Conservation (phyloP, 1,140 invertebrate species). For the Sycophila sp. region DNA sequence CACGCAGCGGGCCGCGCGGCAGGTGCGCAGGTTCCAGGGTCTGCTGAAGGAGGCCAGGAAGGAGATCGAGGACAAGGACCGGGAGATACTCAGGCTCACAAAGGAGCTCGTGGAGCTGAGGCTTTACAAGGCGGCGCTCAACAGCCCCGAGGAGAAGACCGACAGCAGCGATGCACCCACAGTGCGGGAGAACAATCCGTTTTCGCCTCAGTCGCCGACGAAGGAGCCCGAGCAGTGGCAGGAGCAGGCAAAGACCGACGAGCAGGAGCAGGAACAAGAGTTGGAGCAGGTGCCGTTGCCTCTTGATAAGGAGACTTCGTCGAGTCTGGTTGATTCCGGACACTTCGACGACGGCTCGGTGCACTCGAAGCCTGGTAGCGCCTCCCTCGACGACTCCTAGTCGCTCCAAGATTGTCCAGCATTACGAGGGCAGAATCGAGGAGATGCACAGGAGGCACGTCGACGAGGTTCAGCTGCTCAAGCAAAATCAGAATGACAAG, state of each 20-base stretch:
- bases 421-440: constrained; percentile 78
- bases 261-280: constrained; percentile 45
- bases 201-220: constrained; percentile 55
- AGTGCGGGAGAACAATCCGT: constrained; percentile 73
- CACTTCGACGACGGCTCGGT: constrained; percentile 85
- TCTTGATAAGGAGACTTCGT: constrained; percentile 67
- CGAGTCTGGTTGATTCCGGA: constrained; percentile 83
- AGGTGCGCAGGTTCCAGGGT: constrained; percentile 75
- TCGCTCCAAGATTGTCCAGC: constrained; percentile 68
- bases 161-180: constrained; percentile 78
- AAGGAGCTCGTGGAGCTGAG: constrained; percentile 84
- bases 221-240: constrained; percentile 51
- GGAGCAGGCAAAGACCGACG: constrained; percentile 23
- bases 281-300: constrained; percentile 66
- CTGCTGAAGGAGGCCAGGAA: constrained; percentile 77
- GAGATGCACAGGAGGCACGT: constrained; percentile 76
- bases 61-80: constrained; percentile 82
- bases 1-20: constrained; percentile 82
- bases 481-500: constrained; percentile 82
- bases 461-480: constrained; percentile 76
- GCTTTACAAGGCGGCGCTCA: constrained; percentile 78
- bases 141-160: constrained; percentile 77
- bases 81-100: constrained; percentile 81
- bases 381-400: constrained; percentile 8
- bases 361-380: constrained; percentile 69